Percentiles rank a stretch among this genome's conserved stretches.
Evolutionary conservation across 2,113 vertebrate genomes (phyloP).

Genomic region (Andinoacara biseriatus): DNA sequence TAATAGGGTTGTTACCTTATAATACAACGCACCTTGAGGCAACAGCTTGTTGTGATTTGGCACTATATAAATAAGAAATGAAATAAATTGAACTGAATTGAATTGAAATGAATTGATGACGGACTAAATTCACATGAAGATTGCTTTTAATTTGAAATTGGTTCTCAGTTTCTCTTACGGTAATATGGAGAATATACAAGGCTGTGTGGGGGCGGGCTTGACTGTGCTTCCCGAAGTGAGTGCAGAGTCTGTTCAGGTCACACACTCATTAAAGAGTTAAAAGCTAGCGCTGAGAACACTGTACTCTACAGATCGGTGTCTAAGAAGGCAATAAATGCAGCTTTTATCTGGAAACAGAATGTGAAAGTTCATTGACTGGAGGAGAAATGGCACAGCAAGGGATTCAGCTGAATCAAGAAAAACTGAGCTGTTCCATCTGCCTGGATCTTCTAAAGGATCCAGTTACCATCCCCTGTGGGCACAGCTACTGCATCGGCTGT

Average conservation of each 20-base stretch:
- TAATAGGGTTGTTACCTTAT: no score
- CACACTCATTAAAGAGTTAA: background rate
- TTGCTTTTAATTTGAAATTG: background rate
- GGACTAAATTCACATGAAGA: background rate
- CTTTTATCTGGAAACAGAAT: background rate
- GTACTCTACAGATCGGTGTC: background rate
- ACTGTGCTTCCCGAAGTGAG: accelerated
- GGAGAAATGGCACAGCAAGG: slow-evolving; percentile 1
- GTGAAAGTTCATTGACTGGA: background rate
- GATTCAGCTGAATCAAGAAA: background rate
- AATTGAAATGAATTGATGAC: background rate
- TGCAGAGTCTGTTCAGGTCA: accelerated
- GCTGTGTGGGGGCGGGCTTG: no score
- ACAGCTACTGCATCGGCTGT: background rate
- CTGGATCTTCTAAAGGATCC: background rate
- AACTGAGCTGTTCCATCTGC: slow-evolving; percentile 7
- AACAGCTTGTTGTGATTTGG: no score
- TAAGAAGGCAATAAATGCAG: accelerated
- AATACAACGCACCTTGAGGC: no score
- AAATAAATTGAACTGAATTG: no score
- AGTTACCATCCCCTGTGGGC: slow-evolving; percentile 8
- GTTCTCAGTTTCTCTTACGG: background rate
- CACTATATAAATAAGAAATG: no score
- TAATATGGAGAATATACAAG: background rate
- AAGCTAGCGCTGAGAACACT: background rate